Base-by-base conservation (phyloP, 1,140 invertebrate species). In the Neodiprion lecontei region DNA sequence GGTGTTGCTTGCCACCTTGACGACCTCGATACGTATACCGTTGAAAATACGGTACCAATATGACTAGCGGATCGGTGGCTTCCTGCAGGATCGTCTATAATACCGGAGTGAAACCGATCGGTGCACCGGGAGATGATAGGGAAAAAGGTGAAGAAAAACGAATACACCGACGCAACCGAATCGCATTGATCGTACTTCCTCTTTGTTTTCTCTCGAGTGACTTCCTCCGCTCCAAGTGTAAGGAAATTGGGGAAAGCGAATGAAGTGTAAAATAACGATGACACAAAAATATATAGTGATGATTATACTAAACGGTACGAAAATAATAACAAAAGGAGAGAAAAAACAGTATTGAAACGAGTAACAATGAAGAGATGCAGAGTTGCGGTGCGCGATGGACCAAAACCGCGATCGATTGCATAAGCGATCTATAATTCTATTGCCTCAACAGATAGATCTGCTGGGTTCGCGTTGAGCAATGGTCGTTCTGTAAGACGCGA, bases 321-420 rank as follows among this genome's bases (percentile, higher is more conserved):
- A 14, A 23, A 14, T 14, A 1, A 69, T 69, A 5, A 47, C 7
- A 11, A 12, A 69, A 65, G 21, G 67, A 21, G 67, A 21, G 67
- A 4, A 47, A 12, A 69, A 69, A 23, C 21, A 23, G 67, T 11
- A 65, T 14, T 4, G 61, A 21, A 65, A 65, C 4, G 17, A 21
- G 7, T 65, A 14, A 61, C 11, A 61, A 61, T 40, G 17, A 69
- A 69, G 14, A 47, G 23, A 69, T 69, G 14, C 67, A 69, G 67
- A 69, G 21, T 40, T 40, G 28, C 12, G 67, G 67, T 48, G 70
- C 23, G 10, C 70, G 70, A 48, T 50, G 70, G 70, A 71, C 70
- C 70, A 50, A 71, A 50, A 71, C 70, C 70, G 48, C 67, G 67
- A 69, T 71, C 21, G 70, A 71, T 71, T 71, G 70, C 70, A 50